Evolutionary conservation across 37 sponge, comb jelly and placozoan genomes (phyloP).

Genomic region (Bolinopsis microptera): DNA sequence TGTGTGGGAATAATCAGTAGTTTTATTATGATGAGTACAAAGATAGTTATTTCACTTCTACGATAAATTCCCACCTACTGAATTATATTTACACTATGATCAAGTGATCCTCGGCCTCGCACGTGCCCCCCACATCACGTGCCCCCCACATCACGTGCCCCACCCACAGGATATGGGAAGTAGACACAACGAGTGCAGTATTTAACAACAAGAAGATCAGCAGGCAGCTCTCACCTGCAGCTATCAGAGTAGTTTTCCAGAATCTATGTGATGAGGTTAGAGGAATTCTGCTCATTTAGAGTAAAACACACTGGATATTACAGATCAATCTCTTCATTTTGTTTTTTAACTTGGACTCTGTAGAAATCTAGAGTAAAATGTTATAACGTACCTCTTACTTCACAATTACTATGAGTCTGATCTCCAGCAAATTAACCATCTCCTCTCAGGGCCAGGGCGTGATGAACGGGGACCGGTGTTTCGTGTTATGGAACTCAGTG

Average conservation of each 20-base stretch:
- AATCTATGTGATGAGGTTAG: constrained; percentile 5
- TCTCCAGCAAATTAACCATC: no score
- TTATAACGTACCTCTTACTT: no score
- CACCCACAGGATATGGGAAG: constrained; percentile 32
- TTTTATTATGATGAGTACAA: not conserved
- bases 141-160: no score
- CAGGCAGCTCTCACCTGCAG: constrained; percentile 35
- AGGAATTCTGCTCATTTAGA: no score
- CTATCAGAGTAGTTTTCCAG: constrained; percentile 15
- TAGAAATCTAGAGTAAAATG: no score
- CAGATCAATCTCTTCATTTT: not conserved
- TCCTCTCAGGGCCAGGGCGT: constrained; percentile 84
- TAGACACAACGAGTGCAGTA: not conserved
- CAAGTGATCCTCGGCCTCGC: no score
- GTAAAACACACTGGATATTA: not conserved
- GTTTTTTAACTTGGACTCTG: not conserved
- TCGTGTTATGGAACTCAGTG: constrained; percentile 95
- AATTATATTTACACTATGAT: no score
- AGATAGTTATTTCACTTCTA: no score
- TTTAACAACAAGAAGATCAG: not conserved
- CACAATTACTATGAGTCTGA: no score
- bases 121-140: no score
- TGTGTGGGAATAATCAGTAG: not conserved
- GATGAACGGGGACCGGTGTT: constrained; percentile 76
- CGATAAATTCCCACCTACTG: no score